phyloP scores from a whole-genome alignment of 2,113 vertebrate species.

The Misgurnus anguillicaudatus region DNA sequence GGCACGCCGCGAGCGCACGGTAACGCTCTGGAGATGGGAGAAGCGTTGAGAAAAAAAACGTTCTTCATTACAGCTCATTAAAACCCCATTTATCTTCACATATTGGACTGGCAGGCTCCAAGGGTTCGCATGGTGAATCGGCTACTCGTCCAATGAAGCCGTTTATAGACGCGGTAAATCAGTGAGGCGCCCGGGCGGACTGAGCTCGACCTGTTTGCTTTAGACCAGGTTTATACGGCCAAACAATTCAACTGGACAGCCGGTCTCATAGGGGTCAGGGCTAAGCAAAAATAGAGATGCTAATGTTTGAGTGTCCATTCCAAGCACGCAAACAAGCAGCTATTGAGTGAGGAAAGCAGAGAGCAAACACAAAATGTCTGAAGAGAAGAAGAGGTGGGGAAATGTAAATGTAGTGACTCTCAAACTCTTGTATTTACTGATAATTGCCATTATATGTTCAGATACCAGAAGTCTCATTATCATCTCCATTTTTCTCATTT shows the following conservation, averaged over 20 bases:
- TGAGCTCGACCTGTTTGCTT: neutral
- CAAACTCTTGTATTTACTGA: too few relatives aligned
- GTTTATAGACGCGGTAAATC: conserved; percentile 22
- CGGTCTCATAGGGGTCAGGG: conserved; percentile 20
- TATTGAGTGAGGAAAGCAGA: neutral
- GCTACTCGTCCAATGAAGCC: neutral
- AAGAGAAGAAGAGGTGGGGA: too few relatives aligned
- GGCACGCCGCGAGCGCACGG: neutral
- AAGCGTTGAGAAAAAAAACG: neutral
- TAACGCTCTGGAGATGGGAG: neutral
- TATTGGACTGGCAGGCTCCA: neutral
- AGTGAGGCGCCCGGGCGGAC: neutral
- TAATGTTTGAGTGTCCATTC: too few relatives aligned
- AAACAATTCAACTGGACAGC: conserved; percentile 33
- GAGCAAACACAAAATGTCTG: neutral
- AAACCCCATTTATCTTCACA: conserved; percentile 1
- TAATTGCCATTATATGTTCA: too few relatives aligned
- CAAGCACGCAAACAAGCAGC: too few relatives aligned
- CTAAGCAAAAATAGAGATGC: neutral
- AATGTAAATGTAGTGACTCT: too few relatives aligned
- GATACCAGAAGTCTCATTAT: too few relatives aligned
- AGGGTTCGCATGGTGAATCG: neutral
- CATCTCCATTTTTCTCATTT: too few relatives aligned
- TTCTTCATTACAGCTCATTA: neutral
- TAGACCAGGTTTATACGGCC: conserved; percentile 12